phyloP scores from a whole-genome alignment of 2,888 invertebrate genomes.

The Rhyacophila evoluta region DNA sequence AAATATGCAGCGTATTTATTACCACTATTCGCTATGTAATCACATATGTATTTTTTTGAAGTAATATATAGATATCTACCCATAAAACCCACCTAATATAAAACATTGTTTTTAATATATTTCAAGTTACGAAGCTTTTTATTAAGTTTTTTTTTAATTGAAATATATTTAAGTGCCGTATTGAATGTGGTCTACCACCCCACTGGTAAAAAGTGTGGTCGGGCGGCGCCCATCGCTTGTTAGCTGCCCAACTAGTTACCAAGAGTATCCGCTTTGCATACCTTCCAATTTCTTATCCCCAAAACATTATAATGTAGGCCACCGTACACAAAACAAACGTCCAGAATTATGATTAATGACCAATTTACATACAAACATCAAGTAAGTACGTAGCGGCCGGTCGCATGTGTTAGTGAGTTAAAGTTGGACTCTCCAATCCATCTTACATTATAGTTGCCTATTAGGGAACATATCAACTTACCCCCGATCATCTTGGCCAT shows the following conservation, averaged over 20 bases:
- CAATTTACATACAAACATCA: slow-evolving; percentile 56
- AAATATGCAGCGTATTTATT: no score
- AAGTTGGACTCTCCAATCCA: slow-evolving; percentile 54
- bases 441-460: slow-evolving; percentile 50
- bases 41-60: no score
- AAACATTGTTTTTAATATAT: no score
- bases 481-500: slow-evolving; percentile 36
- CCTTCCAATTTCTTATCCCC: slow-evolving; percentile 72
- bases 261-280: slow-evolving; percentile 41
- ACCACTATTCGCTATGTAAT: no score
- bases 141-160: no score
- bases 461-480: slow-evolving; percentile 51
- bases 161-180: no score
- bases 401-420: slow-evolving; percentile 31
- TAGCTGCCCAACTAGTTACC: slow-evolving; percentile 47
- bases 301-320: slow-evolving; percentile 70
- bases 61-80: no score
- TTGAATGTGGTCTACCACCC: neutral
- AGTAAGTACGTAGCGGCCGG: slow-evolving; percentile 32
- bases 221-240: slow-evolving; percentile 38
- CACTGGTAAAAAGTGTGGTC: slow-evolving; percentile 27
- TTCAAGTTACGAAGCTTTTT: no score
- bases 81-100: no score
- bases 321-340: slow-evolving; percentile 69
- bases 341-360: slow-evolving; percentile 72